These are phyloP conservation scores for Raillietiella orientalis DNA, from an alignment of 2,888 invertebrate species.

Conservation along the genomic window DNA sequence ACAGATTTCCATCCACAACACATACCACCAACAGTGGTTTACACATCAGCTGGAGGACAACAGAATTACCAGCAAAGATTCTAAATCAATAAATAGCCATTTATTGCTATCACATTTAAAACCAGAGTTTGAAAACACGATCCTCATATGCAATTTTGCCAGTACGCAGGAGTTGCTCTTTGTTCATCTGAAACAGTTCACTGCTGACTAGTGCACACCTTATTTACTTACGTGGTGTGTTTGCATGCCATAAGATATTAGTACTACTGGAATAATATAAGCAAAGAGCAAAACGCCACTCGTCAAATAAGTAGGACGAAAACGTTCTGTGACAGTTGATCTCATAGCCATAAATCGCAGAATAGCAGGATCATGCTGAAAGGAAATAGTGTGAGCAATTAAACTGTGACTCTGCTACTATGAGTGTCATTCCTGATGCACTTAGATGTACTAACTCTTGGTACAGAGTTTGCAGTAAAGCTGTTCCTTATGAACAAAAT, in stretches of 20 bases:
- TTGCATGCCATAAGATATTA: slow-evolving; percentile 20
- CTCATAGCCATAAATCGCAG: slow-evolving; percentile 38
- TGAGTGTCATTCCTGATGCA: too few species aligned
- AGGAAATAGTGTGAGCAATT: slow-evolving; percentile 10
- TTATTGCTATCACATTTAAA: neutral
- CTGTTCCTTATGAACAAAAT: too few species aligned
- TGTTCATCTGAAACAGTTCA: slow-evolving; percentile 11
- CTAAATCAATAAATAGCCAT: too few species aligned
- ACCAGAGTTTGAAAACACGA: slow-evolving; percentile 5
- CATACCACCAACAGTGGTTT: slow-evolving; percentile 14
- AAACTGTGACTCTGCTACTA: too few species aligned
- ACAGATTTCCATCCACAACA: slow-evolving; percentile 11
- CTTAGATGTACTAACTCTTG: too few species aligned
- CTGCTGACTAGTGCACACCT: neutral
- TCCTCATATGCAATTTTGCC: slow-evolving; percentile 44
- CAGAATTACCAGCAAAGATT: slow-evolving; percentile 8
- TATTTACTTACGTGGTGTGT: slow-evolving; percentile 14
- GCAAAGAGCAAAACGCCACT: slow-evolving; percentile 18
- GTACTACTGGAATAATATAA: slow-evolving; percentile 21
- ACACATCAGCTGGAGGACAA: slow-evolving; percentile 14
- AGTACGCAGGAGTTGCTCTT: slow-evolving; percentile 24
- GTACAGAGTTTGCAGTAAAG: too few species aligned
- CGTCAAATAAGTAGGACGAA: slow-evolving; percentile 25
- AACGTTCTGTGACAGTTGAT: slow-evolving; percentile 25
- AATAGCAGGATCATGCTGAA: slow-evolving; percentile 47